Conservation (phyloP, 2,113 vertebrate genomes). For the Hemicordylus capensis region DNA sequence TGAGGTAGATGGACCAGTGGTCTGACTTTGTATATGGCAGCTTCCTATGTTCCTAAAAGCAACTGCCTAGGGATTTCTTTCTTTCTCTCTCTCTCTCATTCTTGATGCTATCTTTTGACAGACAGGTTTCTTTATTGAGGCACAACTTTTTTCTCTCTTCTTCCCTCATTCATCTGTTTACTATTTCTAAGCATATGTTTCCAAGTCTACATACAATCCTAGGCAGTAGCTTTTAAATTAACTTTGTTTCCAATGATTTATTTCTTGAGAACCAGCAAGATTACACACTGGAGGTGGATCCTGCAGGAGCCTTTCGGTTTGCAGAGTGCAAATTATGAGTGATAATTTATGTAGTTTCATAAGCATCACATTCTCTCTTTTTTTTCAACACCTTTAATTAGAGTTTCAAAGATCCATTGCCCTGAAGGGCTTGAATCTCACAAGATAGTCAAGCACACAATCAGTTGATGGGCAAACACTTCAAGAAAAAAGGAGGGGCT, state of each 20-base stretch:
- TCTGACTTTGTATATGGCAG: no score
- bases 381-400: neutral
- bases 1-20: no score
- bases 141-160: neutral
- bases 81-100: neutral
- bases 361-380: constrained; percentile 22
- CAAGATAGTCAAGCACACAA: constrained; percentile 35
- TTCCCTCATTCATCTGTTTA: neutral
- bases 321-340: neutral
- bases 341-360: neutral
- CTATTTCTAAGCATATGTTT: neutral
- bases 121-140: neutral
- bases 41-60: no score
- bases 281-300: neutral
- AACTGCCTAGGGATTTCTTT: neutral
- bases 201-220: constrained; percentile 11
- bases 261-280: neutral
- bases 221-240: constrained; percentile 35
- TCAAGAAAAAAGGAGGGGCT: constrained; percentile 39
- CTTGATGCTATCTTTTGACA: neutral
- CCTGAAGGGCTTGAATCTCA: neutral
- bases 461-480: constrained; percentile 41
- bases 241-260: constrained; percentile 23
- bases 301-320: neutral
- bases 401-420: constrained; percentile 23